Evolutionary conservation across 2,113 vertebrate species (phyloP).

Genomic region (Pseudopodoces humilis): DNA sequence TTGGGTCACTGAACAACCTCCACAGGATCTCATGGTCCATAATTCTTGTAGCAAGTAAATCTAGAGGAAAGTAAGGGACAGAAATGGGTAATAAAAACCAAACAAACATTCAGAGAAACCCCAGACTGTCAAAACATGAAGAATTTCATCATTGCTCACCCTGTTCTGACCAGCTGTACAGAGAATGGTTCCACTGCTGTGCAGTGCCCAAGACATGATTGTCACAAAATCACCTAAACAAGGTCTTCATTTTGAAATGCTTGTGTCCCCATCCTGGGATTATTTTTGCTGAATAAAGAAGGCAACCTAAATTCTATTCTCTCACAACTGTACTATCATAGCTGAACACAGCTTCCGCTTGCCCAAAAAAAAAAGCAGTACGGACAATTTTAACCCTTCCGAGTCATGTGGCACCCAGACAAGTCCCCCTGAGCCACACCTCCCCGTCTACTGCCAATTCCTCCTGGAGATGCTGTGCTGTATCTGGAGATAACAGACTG

Average conservation of each 20-base stretch:
- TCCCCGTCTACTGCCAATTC: not conserved
- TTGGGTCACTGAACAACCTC: not conserved
- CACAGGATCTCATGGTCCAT: not conserved
- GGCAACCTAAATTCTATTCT: not conserved
- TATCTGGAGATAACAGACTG: not conserved
- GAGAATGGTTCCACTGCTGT: not conserved
- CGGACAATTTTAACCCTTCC: not conserved
- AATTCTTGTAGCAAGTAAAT: not conserved
- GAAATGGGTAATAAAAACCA: not conserved
- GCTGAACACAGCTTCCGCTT: not conserved
- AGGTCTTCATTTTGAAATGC: not conserved
- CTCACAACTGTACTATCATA: not conserved
- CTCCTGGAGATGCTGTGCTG: not conserved
- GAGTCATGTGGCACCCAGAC: not conserved
- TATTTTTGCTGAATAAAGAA: not conserved
- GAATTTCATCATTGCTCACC: not conserved
- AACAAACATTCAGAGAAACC: not conserved
- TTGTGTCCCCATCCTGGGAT: not conserved
- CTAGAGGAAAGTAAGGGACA: not conserved
- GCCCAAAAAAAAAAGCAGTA: not conserved
- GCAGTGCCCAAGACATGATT: not conserved
- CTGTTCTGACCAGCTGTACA: not conserved
- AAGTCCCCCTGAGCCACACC: not conserved
- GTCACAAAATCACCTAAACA: not conserved
- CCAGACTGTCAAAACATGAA: not conserved